Percentiles rank a stretch among this genome's conserved stretches.
Conservation (phyloP, 2,113 vertebrate species). For the Hypanus sabinus region DNA sequence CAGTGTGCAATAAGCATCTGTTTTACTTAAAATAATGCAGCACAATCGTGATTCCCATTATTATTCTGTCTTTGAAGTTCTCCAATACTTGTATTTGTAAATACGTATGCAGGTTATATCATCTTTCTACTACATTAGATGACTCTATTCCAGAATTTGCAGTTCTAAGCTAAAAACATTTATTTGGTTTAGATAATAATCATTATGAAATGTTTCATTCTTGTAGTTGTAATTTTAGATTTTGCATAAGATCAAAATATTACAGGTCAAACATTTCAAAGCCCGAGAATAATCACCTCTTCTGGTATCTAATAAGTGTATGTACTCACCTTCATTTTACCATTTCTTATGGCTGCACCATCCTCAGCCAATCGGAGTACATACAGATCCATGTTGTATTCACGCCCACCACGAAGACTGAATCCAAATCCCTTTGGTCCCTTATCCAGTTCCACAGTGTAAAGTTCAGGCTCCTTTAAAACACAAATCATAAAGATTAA, state of each 20-base stretch:
- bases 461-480: slow-evolving; percentile 81
- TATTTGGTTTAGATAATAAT: background rate
- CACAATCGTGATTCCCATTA: background rate
- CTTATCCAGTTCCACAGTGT: slow-evolving; percentile 91
- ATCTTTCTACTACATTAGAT: background rate
- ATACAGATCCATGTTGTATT: slow-evolving; percentile 98
- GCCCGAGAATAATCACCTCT: background rate
- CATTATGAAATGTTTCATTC: background rate
- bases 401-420: slow-evolving; percentile 88
- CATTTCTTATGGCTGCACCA: slow-evolving; percentile 86
- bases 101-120: background rate
- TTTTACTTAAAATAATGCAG: background rate
- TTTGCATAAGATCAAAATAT: background rate
- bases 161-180: background rate
- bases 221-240: background rate
- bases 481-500: slow-evolving; percentile 39
- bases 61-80: background rate
- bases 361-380: slow-evolving; percentile 92
- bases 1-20: background rate
- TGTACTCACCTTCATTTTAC: slow-evolving; percentile 87
- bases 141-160: background rate
- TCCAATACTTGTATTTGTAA: background rate
- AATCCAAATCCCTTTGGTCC: slow-evolving; percentile 98
- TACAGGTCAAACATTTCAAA: background rate
- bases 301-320: background rate